Conservation (phyloP, 2,797 vertebrate genomes). For the Pseudochirops cupreus region DNA sequence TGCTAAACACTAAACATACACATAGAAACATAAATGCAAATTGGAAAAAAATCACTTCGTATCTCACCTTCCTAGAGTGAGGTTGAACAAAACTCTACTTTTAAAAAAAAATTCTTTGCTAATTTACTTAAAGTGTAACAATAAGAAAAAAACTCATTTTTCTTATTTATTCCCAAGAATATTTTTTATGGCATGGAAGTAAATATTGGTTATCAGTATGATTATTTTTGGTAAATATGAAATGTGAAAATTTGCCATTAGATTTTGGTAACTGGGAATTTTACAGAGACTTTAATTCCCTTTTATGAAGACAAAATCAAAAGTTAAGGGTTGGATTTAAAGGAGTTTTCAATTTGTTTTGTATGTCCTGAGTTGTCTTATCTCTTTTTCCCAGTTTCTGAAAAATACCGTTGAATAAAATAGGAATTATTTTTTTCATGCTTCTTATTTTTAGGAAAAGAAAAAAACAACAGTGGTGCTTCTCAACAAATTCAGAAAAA, state of each 20-base stretch:
- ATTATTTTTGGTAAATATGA: background rate
- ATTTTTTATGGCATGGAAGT: constrained; percentile 24
- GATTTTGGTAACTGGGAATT: constrained; percentile 30
- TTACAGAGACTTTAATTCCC: constrained; percentile 20
- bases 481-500: constrained; percentile 34
- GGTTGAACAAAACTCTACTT: constrained; percentile 4
- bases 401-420: constrained; percentile 44
- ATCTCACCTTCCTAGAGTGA: constrained; percentile 33
- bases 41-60: constrained; percentile 14
- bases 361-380: background rate
- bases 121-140: constrained; percentile 32
- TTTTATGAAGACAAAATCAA: constrained; percentile 21
- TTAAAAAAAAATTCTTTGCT: constrained; percentile 42
- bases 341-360: constrained; percentile 47
- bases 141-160: background rate
- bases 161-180: constrained; percentile 41
- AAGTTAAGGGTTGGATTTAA: constrained; percentile 23
- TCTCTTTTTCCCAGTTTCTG: constrained; percentile 28
- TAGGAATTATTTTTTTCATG: constrained; percentile 48
- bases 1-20: background rate
- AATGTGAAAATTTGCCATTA: constrained; percentile 36
- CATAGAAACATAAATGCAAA: background rate
- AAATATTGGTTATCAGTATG: constrained; percentile 9
- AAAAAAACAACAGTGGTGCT: constrained; percentile 29
- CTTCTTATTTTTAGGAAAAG: constrained; percentile 68